Conservation (phyloP, 2,797 vertebrate genomes). For the Rhabdomys pumilio region DNA sequence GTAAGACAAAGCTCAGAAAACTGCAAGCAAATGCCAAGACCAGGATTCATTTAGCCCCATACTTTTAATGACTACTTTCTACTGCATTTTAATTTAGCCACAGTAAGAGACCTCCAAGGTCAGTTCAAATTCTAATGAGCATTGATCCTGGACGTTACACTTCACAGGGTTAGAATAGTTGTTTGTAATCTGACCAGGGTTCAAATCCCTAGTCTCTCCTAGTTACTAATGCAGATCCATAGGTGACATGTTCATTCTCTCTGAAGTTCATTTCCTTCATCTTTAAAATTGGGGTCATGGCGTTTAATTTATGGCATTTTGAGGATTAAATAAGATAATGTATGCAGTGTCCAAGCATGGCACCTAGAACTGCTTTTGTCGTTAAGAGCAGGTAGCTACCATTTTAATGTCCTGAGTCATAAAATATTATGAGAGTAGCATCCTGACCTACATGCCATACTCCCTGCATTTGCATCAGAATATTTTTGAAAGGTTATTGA, state of each 20-base stretch:
- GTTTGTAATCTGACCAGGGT: slow-evolving; percentile 20
- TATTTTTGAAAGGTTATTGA: not conserved
- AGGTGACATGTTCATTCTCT: slow-evolving; percentile 25
- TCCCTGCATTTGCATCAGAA: not conserved
- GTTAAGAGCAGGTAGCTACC: not conserved
- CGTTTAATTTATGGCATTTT: slow-evolving; percentile 47
- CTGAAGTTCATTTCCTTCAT: slow-evolving; percentile 60
- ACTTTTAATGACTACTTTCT: not conserved
- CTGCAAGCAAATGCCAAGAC: not conserved
- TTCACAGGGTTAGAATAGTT: slow-evolving; percentile 35
- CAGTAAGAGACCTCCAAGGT: slow-evolving; percentile 6
- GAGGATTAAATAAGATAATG: not conserved
- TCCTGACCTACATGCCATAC: not conserved
- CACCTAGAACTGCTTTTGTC: not conserved
- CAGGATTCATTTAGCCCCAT: not conserved
- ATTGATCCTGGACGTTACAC: slow-evolving; percentile 57
- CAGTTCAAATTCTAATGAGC: slow-evolving; percentile 69
- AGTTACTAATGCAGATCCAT: slow-evolving; percentile 37
- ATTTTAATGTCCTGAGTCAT: not conserved
- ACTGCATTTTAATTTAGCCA: not conserved
- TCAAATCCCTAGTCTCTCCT: slow-evolving; percentile 5
- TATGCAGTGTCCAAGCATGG: not conserved
- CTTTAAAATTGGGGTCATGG: slow-evolving; percentile 9
- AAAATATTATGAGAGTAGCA: not conserved
- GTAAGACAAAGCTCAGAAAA: not conserved